Evolutionary conservation across 2,113 vertebrate genomes (phyloP).

Genomic region (Nestor notabilis): DNA sequence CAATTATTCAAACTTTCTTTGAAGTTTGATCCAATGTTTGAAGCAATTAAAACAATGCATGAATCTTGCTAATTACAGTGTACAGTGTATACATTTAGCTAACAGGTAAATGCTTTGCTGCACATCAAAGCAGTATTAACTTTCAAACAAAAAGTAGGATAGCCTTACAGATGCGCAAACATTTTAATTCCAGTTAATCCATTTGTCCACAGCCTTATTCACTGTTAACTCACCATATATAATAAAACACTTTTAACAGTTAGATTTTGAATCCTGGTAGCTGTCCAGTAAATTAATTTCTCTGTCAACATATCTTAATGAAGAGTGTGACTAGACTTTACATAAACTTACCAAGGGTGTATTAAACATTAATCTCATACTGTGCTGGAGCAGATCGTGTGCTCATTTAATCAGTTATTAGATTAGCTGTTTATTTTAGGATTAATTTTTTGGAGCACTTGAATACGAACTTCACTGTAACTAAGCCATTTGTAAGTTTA

Average conservation of each 20-base stretch:
- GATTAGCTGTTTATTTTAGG: constrained; percentile 39
- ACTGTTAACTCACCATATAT: not conserved
- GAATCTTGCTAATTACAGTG: not conserved
- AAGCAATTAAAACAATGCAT: not conserved
- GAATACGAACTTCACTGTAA: not conserved
- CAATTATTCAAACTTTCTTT: not conserved
- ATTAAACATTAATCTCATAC: constrained; percentile 10
- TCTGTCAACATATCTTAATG: constrained; percentile 33
- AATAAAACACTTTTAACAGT: not conserved
- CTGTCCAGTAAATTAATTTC: constrained; percentile 7
- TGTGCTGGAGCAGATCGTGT: not conserved
- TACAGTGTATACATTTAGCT: not conserved
- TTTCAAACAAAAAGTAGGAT: not conserved
- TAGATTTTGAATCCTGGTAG: constrained; percentile 10
- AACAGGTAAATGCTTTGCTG: not conserved
- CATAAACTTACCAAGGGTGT: constrained; percentile 2
- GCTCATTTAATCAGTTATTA: constrained; percentile 7
- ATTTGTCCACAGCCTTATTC: not conserved
- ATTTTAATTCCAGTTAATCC: constrained; percentile 43
- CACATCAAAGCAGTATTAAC: not conserved
- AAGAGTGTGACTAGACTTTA: constrained; percentile 46
- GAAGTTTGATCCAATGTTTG: not conserved
- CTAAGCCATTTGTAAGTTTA: not conserved
- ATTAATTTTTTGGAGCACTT: not conserved
- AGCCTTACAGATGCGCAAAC: not conserved